Evolutionary conservation across 2,888 invertebrate genomes (phyloP).

Genomic region (Argynnis bischoffii): DNA sequence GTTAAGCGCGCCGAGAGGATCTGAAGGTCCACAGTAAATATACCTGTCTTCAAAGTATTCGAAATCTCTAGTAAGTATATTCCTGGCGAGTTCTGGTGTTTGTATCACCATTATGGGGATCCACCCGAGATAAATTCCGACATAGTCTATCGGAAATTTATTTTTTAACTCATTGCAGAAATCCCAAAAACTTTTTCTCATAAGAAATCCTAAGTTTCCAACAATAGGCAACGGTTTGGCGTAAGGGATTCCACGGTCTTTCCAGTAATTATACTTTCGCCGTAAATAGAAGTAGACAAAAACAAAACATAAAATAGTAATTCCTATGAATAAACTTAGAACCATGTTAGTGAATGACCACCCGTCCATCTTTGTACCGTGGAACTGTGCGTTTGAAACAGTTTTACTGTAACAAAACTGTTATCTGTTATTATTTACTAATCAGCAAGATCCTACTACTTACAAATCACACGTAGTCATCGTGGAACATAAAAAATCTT

Average conservation of each 20-base stretch:
- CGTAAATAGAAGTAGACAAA: slow-evolving; percentile 50
- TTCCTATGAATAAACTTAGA: slow-evolving; percentile 8
- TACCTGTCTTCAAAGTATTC: slow-evolving; percentile 57
- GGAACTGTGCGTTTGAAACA: background rate
- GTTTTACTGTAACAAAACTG: background rate
- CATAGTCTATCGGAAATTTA: slow-evolving; percentile 53
- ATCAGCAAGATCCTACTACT: background rate
- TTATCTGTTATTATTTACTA: slow-evolving; percentile 1
- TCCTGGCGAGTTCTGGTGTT: slow-evolving; percentile 55
- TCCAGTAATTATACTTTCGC: slow-evolving; percentile 62
- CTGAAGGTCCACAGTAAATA: slow-evolving; percentile 52
- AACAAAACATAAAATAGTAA: slow-evolving; percentile 40
- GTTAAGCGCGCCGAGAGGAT: slow-evolving; percentile 56
- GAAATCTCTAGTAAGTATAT: slow-evolving; percentile 58
- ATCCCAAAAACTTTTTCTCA: slow-evolving; percentile 60
- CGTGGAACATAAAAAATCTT: too few relatives aligned
- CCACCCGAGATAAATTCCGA: slow-evolving; percentile 68
- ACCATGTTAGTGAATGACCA: background rate
- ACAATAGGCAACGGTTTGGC: slow-evolving; percentile 56
- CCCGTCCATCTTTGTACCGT: slow-evolving; percentile 10
- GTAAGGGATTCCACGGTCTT: slow-evolving; percentile 57
- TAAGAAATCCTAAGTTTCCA: slow-evolving; percentile 58
- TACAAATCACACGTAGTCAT: too few relatives aligned
- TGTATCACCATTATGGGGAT: slow-evolving; percentile 60
- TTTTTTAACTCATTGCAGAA: slow-evolving; percentile 51